These are phyloP conservation scores for Mustela lutreola DNA, from an alignment of 2,113 vertebrate genomes.

Conservation along the genomic window DNA sequence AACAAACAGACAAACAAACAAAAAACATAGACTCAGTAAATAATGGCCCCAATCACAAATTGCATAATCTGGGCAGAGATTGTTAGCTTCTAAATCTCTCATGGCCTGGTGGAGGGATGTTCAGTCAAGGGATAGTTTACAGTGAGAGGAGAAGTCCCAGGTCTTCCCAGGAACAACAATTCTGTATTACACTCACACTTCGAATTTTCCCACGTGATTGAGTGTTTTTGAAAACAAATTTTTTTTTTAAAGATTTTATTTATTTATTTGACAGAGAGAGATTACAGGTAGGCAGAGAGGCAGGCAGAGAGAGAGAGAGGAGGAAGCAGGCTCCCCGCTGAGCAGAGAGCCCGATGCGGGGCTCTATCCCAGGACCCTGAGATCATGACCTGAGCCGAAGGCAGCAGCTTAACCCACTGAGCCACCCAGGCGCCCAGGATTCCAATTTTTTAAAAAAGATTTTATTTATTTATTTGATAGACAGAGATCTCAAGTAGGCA, in stretches of 20 bases:
- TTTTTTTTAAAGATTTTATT: no score
- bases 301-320: no score
- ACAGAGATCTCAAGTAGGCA: no score
- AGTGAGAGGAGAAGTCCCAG: not conserved
- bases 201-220: not conserved
- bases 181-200: not conserved
- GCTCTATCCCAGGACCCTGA: no score
- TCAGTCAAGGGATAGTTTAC: not conserved
- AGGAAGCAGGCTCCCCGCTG: no score
- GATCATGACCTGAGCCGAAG: no score
- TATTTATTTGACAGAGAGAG: no score
- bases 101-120: not conserved
- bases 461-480: no score
- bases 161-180: not conserved
- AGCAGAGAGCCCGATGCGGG: rapidly evolving
- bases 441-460: not conserved
- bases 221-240: conserved; percentile 30
- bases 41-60: not conserved
- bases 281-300: no score
- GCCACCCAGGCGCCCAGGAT: not conserved
- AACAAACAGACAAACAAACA: not conserved
- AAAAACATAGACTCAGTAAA: conserved; percentile 23
- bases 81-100: not conserved
- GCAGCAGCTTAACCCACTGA: no score
- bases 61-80: not conserved